Evolutionary conservation across 2,797 vertebrate genomes (phyloP).

Genomic region (Schizothorax lantsangensis): DNA sequence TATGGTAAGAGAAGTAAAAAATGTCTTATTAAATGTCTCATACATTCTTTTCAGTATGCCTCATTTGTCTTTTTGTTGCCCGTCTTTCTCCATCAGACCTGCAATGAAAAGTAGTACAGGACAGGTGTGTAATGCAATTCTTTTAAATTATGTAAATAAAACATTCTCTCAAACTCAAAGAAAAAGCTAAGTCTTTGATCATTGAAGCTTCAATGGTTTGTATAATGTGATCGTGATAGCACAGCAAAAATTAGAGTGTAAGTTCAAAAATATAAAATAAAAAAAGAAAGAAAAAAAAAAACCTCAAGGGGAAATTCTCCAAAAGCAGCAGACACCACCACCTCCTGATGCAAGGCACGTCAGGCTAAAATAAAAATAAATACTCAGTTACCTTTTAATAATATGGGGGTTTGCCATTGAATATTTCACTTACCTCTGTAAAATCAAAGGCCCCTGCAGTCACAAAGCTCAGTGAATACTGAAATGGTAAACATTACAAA

Average conservation of each 20-base stretch:
- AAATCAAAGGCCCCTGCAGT: conserved; percentile 4
- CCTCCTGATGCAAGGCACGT: not conserved
- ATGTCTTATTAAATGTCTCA: not conserved
- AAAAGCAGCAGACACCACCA: conserved; percentile 17
- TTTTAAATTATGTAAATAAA: too few species aligned
- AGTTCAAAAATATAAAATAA: not conserved
- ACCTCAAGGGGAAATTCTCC: conserved; percentile 1
- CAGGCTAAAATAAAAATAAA: not conserved
- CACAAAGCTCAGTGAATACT: conserved; percentile 12
- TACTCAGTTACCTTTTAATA: not conserved
- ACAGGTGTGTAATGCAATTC: too few species aligned
- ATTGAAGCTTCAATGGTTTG: not conserved
- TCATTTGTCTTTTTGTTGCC: not conserved
- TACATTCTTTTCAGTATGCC: not conserved
- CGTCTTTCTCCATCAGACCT: not conserved
- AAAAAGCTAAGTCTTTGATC: too few species aligned
- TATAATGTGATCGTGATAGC: not conserved
- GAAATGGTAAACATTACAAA: conserved; percentile 12
- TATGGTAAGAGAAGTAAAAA: not conserved
- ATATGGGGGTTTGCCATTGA: not conserved
- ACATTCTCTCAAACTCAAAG: too few species aligned
- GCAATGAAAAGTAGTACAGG: not conserved
- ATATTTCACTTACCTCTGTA: conserved; percentile 19
- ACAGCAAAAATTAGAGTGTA: not conserved
- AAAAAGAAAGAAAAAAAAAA: not conserved